Evolutionary conservation across 2,113 vertebrate genomes (phyloP).

Genomic region (Agapornis roseicollis): DNA sequence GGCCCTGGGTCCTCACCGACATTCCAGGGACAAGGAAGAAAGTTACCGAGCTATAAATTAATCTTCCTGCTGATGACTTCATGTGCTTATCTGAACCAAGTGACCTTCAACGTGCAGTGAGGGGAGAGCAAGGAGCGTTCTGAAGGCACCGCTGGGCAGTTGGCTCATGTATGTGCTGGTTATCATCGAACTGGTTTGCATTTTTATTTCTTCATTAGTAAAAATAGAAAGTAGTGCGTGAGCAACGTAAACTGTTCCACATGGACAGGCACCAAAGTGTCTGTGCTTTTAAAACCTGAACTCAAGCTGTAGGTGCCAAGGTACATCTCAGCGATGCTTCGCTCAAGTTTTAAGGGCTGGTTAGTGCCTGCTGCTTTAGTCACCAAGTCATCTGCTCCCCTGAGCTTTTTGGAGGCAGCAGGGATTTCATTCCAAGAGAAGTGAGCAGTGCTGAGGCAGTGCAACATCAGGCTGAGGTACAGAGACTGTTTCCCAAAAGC

Average conservation of each 20-base stretch:
- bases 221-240: not conserved
- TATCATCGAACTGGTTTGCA: not conserved
- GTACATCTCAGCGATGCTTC: fast-evolving
- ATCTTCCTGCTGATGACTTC: not conserved
- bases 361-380: not conserved
- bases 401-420: not conserved
- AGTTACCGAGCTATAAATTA: not conserved
- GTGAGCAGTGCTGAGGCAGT: not conserved
- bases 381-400: not conserved
- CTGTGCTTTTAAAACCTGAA: not conserved
- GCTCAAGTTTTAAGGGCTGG: not conserved
- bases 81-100: not conserved
- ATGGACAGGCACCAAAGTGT: not conserved
- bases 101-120: not conserved
- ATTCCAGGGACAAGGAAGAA: not conserved
- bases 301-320: not conserved
- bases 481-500: not conserved
- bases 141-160: not conserved
- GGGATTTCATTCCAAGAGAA: not conserved
- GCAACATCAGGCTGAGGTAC: not conserved
- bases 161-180: not conserved
- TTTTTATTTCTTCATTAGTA: not conserved
- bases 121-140: not conserved
- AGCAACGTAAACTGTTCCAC: not conserved
- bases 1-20: not conserved